A percentile compares a stretch with the other conserved stretches of the same genome.
Evolutionary conservation across 2,797 vertebrate genomes (phyloP).

Genomic region (Chromobotia macracanthus): DNA sequence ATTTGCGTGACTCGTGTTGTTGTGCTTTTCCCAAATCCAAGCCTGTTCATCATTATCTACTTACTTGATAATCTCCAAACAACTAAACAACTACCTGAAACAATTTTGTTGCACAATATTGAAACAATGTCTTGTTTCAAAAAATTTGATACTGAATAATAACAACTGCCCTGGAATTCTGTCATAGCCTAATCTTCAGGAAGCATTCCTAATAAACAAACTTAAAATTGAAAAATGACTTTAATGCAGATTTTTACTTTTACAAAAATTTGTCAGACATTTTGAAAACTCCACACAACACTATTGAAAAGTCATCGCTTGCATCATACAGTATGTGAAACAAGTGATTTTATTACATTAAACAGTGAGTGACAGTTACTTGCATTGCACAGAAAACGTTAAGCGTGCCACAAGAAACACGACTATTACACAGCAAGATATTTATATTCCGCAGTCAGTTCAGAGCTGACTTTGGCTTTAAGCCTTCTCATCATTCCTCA

Average conservation of each 20-base stretch:
- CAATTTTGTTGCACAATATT: neutral
- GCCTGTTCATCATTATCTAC: neutral
- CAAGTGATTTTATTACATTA: constrained; percentile 14
- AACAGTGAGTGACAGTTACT: constrained; percentile 4
- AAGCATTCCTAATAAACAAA: neutral
- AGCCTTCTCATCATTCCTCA: constrained; percentile 1
- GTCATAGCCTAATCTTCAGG: neutral
- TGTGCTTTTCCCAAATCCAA: neutral
- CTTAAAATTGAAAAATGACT: neutral
- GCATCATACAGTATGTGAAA: neutral
- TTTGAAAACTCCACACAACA: neutral
- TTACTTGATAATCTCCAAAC: neutral
- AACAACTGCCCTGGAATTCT: neutral
- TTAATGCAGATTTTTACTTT: constrained; percentile 9
- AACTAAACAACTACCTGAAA: neutral
- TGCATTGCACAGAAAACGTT: neutral
- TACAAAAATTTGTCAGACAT: neutral
- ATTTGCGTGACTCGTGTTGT: neutral
- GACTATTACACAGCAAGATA: constrained; percentile 19
- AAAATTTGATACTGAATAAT: neutral
- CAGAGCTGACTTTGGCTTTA: constrained; percentile 28
- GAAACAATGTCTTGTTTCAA: neutral
- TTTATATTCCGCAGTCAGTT: constrained; percentile 23
- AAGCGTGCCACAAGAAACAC: constrained; percentile 24
- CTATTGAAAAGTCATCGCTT: neutral